Base-by-base conservation (phyloP, 2,113 vertebrate genomes). In the Meriones unguiculatus region DNA sequence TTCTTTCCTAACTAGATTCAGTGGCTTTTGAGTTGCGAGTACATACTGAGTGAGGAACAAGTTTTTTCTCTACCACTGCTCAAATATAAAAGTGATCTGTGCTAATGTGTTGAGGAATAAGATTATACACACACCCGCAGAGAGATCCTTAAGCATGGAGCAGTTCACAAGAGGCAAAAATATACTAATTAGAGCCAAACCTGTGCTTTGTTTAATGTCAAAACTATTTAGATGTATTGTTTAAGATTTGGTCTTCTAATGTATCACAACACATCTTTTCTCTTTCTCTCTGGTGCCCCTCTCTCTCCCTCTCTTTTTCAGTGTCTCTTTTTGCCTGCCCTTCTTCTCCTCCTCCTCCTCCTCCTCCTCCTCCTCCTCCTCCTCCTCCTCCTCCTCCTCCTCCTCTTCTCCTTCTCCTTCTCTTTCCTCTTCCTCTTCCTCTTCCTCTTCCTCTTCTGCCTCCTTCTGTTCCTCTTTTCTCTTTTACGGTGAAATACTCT, bases 1-100 rank as follows among this genome's bases (percentile, higher is more conserved):
- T 93, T 85, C 22, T 30, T 62, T 91, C 4, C 32, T 95, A 92
- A 73, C 77, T 95, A 85, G n/a, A 81, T 57, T 35, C 65, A 72
- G 76, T 85, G 41, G 18, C 41, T 95, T 90, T 88, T 38, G 75
- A 96, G 65, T 24, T 87, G 92, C 81, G 52, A 70, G 5, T 57
- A 1, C 78, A 2, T 78, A 76, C 17, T 8, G 81, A 84, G 75
- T 75, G 62, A 67, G 72, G 80, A 89, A 4, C 86, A 76, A n/a
- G 46, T 46, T n/a, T 75, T 52, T 22, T 62, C 5, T 59, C n/a
- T 25, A 18, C 52, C n/a, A 73, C 54, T 87, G 62, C 6, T 77
- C 35, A 50, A n/a, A 59, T 87, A 7, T 77, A 54, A 30, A 69
- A 85, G 86, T 57, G 4, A 75, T 78, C 12, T 70, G 35, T 88